These are phyloP conservation scores for Xanthia icteritia DNA, from an alignment of 2,888 invertebrate genomes.

Conservation along the genomic window DNA sequence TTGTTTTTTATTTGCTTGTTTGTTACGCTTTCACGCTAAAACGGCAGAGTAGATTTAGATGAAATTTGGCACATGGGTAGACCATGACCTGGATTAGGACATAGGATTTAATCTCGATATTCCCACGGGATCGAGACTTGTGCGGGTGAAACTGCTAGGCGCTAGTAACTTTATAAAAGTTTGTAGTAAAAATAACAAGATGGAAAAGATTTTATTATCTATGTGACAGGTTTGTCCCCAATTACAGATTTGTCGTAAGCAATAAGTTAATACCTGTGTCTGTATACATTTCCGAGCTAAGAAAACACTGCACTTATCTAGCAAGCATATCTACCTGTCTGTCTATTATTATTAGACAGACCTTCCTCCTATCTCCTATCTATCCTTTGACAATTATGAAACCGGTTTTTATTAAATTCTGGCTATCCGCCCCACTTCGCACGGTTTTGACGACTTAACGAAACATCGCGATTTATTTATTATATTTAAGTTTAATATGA, in stretches of 20 bases:
- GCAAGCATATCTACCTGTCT: no score
- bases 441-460: not conserved
- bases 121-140: no score
- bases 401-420: not conserved
- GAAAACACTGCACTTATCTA: not conserved
- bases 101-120: no score
- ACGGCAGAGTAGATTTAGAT: no score
- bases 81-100: no score
- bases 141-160: no score
- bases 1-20: no score
- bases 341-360: no score
- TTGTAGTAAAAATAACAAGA: not conserved
- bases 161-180: no score
- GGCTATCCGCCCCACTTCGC: not conserved
- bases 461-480: not conserved
- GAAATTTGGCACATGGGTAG: no score
- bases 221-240: not conserved
- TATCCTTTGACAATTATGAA: not conserved
- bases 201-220: not conserved
- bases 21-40: no score
- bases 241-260: not conserved
- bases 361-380: no score
- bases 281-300: not conserved
- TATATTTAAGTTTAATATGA: not conserved
- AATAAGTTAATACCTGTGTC: not conserved